Evolutionary conservation across 2,113 vertebrate genomes (phyloP).

Genomic region (Chunga burmeisteri): DNA sequence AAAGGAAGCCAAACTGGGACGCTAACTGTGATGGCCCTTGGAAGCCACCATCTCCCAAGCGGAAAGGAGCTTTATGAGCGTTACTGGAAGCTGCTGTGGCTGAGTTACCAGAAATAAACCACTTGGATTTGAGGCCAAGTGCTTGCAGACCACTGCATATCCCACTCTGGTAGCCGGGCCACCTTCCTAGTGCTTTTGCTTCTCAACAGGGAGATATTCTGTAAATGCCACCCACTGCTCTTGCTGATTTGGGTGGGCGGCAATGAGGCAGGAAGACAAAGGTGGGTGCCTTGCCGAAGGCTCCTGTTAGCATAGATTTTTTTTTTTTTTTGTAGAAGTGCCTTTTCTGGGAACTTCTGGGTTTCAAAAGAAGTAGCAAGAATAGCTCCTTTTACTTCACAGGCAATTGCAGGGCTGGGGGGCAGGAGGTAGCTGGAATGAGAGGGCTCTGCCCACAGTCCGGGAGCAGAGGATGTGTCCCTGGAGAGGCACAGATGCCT

Average conservation of each 20-base stretch:
- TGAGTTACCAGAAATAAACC: constrained; percentile 65
- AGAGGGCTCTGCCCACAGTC: constrained; percentile 18
- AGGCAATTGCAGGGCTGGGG: constrained; percentile 5
- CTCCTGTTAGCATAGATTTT: neutral
- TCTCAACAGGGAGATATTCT: neutral
- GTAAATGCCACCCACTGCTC: constrained; percentile 6
- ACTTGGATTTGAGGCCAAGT: constrained; percentile 6
- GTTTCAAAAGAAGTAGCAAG: neutral
- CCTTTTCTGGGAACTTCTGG: neutral
- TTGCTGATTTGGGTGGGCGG: constrained; percentile 9
- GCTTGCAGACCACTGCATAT: constrained; percentile 21
- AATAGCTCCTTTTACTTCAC: neutral
- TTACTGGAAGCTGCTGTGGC: constrained; percentile 59
- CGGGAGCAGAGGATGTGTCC: neutral
- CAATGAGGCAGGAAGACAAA: constrained; percentile 23
- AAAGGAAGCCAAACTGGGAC: neutral
- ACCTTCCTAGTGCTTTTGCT: constrained; percentile 29
- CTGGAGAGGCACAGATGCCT: constrained; percentile 3
- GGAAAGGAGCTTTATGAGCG: constrained; percentile 30
- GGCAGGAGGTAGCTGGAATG: constrained; percentile 30
- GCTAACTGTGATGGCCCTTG: neutral
- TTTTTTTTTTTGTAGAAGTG: neutral
- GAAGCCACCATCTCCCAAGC: neutral
- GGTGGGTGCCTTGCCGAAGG: neutral
- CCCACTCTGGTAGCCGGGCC: constrained; percentile 5